Conservation (phyloP, 2,797 vertebrate species). For the Sebastolobus alascanus region DNA sequence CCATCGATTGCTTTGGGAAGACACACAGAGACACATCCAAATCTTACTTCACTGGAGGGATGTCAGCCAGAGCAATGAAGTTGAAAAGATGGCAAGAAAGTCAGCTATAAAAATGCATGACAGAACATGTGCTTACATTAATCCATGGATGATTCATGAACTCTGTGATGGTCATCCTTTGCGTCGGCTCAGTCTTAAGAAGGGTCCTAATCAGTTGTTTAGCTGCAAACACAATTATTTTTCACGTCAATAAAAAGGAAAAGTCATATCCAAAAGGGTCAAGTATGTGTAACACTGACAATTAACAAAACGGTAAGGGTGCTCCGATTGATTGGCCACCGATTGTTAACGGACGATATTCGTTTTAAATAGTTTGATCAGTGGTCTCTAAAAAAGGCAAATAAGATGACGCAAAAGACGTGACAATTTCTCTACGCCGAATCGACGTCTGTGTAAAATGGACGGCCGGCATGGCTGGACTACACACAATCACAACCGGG, state of each 20-base stretch:
- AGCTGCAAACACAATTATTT: constrained; percentile 80
- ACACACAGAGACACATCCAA: constrained; percentile 16
- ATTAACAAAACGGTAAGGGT: neutral
- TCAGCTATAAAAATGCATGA: neutral
- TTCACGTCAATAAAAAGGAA: neutral
- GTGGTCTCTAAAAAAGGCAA: neutral
- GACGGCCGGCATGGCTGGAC: too few species aligned
- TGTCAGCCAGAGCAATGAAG: neutral
- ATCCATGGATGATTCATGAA: constrained; percentile 99
- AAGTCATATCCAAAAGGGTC: neutral
- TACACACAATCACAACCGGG: too few species aligned
- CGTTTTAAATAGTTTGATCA: neutral
- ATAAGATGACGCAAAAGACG: neutral
- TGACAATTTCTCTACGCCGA: neutral
- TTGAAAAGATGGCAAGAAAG: neutral
- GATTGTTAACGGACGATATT: neutral
- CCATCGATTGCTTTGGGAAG: constrained; percentile 91
- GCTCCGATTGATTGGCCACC: neutral
- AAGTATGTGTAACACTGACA: neutral
- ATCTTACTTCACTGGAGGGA: neutral
- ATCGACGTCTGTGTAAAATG: too few species aligned
- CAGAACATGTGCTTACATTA: constrained; percentile 86
- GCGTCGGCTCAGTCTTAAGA: constrained; percentile 96
- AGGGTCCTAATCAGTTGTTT: constrained; percentile 96
- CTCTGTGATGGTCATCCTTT: constrained; percentile 98